phyloP scores from a whole-genome alignment of 37 sponge, comb jelly and placozoan genomes.

The Beroe forskalii region DNA sequence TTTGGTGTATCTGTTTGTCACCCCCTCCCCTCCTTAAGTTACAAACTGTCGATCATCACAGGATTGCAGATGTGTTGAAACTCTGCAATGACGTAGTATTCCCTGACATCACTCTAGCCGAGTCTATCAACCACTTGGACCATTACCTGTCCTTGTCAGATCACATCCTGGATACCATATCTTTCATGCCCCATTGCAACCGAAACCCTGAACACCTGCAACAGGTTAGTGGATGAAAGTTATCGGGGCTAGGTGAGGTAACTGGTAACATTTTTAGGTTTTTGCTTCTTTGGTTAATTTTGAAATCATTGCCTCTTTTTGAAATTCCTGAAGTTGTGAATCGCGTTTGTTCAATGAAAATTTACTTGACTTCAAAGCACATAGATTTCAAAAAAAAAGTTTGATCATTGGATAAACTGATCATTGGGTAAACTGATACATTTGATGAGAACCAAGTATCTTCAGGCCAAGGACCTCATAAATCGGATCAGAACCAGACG shows the following conservation, averaged over 20 bases:
- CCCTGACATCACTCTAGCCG: neutral
- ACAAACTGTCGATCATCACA: no score
- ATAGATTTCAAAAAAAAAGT: no score
- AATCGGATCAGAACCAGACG: neutral
- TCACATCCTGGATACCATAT: neutral
- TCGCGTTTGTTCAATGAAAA: no score
- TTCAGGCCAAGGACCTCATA: neutral
- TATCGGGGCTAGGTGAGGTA: neutral
- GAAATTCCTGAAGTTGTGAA: no score
- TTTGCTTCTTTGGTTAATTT: no score
- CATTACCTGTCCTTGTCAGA: neutral
- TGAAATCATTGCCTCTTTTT: no score
- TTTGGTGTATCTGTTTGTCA: no score
- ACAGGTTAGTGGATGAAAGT: conserved; percentile 14
- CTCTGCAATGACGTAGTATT: conserved; percentile 14
- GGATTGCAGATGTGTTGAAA: conserved; percentile 7
- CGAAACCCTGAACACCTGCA: neutral
- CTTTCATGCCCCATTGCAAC: neutral
- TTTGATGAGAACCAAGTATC: neutral
- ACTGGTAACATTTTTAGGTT: neutral
- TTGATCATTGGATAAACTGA: no score
- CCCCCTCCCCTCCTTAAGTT: no score
- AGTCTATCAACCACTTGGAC: neutral
- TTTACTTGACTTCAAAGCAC: no score
- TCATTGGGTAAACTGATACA: no score